Evolutionary conservation across 1,140 invertebrate species (phyloP), one percentile per base, ranked within the genome.

Genomic region (Dufourea novaeangliae): DNA sequence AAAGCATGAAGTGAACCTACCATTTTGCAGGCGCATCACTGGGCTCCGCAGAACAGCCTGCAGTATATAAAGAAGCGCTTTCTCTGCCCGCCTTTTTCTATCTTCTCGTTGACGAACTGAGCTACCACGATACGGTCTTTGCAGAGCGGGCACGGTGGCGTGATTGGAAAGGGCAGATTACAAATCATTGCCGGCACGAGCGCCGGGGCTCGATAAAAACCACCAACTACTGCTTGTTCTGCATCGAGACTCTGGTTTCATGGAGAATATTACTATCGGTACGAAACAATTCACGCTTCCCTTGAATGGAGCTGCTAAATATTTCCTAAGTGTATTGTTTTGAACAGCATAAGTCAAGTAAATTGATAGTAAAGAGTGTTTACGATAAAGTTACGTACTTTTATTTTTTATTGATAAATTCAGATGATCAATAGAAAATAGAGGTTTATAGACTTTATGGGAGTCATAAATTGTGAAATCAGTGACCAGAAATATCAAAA

Each of bases 1-100:
- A 84, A 86, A 83, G 80, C 86, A 89, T 68, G 77, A 87, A 88
- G 82, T 76, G 85, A 80, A 70, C 66, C 74, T 63, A 80, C 79
- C 82, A 78, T 81, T 85, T 85, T 79, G 69, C 82, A 85, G 83
- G 70, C 73, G 74, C 73, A 81, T 85, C 72, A 63, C 64, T 83
- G 68, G 76, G 67, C 74, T 67, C 46, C 54, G 56, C 64, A 64
- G 67, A 74, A 78, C 77, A 84, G 62, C 52, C 63, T n/a, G 54
- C 41, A 68, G 32, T 72, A 71, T 70, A 83, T 83, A 84, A 84
- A 79, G 81, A 59, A 83, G 46, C 77, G 80, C 50, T 82, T 79
- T 69, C 74, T 71, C 37, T 52, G 41, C 39, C 39, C 8, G 34
- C 34, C 68, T 78, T 57, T 78, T 76, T 37, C 59, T 79, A 62